phyloP scores from a whole-genome alignment of 1,140 invertebrate genomes.

The Thaumatotibia leucotreta region DNA sequence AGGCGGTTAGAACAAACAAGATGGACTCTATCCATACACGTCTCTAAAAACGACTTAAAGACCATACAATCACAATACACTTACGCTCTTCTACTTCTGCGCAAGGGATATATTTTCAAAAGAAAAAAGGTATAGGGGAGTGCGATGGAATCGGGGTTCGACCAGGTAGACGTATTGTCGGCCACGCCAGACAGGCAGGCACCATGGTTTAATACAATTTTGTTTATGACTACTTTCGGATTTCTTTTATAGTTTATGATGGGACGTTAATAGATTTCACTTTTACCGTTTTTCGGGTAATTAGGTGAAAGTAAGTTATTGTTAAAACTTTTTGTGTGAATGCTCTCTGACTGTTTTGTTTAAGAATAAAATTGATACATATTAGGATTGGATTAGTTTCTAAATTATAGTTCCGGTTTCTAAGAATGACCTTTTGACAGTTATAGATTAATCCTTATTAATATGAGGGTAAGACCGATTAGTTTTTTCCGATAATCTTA shows the following conservation, averaged over 20 bases:
- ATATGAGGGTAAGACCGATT: too few relatives aligned
- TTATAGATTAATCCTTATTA: too few relatives aligned
- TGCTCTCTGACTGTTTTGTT: too few relatives aligned
- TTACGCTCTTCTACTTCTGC: slow-evolving; percentile 22
- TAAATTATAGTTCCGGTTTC: too few relatives aligned
- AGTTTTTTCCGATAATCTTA: too few relatives aligned
- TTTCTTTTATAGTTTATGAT: neutral
- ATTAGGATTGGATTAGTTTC: too few relatives aligned
- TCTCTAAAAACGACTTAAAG: neutral
- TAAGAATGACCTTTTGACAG: too few relatives aligned
- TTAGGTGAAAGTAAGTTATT: neutral
- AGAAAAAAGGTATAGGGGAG: slow-evolving; percentile 42
- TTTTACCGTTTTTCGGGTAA: neutral
- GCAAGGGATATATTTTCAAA: slow-evolving; percentile 63
- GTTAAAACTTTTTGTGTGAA: neutral
- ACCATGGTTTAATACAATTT: slow-evolving; percentile 32
- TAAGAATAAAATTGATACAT: too few relatives aligned
- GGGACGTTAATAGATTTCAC: neutral
- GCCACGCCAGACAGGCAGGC: slow-evolving; percentile 59
- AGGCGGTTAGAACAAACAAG: slow-evolving; percentile 72
- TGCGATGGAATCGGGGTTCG: slow-evolving; percentile 38
- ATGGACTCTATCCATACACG: slow-evolving; percentile 15
- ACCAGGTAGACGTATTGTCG: slow-evolving; percentile 63
- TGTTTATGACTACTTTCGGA: neutral
- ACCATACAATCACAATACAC: neutral